Conservation (phyloP, 2,888 invertebrate genomes). For the Heliconius sara region DNA sequence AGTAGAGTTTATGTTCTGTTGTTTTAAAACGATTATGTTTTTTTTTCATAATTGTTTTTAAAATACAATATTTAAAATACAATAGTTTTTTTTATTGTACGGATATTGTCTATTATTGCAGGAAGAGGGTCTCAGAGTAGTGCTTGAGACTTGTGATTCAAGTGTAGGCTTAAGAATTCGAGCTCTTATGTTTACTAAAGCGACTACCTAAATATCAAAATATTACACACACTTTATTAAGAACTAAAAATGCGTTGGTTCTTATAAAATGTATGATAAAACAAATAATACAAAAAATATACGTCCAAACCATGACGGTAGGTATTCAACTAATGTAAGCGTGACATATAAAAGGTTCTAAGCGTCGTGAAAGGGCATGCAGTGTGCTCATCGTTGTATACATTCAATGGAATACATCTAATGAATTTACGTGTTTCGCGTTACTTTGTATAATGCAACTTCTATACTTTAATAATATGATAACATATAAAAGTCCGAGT, state of each 20-base stretch:
- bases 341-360: slow-evolving; percentile 35
- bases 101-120: too few species aligned
- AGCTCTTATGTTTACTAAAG: too few species aligned
- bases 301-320: not conserved
- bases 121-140: too few species aligned
- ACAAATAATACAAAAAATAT: not conserved
- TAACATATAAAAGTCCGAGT: not conserved
- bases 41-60: not conserved
- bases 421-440: slow-evolving; percentile 9
- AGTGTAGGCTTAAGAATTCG: too few species aligned
- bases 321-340: slow-evolving; percentile 20
- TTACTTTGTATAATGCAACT: not conserved
- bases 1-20: not conserved
- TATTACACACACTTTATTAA: too few species aligned
- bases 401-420: slow-evolving; percentile 6
- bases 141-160: not conserved
- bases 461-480: not conserved
- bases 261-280: not conserved
- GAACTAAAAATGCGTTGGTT: too few species aligned
- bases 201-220: too few species aligned
- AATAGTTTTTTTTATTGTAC: not conserved
- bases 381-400: slow-evolving; percentile 26
- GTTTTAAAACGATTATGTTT: not conserved
- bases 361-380: slow-evolving; percentile 28
- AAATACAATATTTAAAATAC: not conserved